Conservation (phyloP, 30 jellyfish, hydroid and myxozoan species). For the Turritopsis rubra region DNA sequence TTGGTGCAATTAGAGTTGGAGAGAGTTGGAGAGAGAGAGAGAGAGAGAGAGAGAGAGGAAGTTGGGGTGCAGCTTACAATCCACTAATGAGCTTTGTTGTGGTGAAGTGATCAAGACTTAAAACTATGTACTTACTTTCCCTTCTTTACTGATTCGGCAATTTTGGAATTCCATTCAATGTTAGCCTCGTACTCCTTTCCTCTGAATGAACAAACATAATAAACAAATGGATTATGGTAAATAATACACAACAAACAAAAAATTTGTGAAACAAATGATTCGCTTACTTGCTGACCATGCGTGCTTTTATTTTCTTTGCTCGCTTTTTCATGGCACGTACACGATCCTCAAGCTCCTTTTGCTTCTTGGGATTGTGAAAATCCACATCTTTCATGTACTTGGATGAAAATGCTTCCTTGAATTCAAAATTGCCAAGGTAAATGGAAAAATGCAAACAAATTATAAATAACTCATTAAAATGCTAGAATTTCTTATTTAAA, state of each 20-base stretch:
- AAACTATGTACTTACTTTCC: slow-evolving; percentile 58
- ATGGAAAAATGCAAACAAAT: neutral
- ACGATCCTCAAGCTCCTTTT: slow-evolving; percentile 60
- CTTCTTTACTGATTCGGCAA: slow-evolving; percentile 65
- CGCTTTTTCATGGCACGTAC: slow-evolving; percentile 68
- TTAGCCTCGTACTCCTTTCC: slow-evolving; percentile 80
- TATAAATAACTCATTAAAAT: too few species aligned
- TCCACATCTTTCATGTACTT: slow-evolving; percentile 67
- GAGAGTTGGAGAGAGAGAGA: too few species aligned
- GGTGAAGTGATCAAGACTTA: too few species aligned
- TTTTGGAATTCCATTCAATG: slow-evolving; percentile 13
- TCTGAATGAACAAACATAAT: slow-evolving; percentile 11
- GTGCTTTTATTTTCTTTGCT: slow-evolving; percentile 64
- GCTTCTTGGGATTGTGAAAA: slow-evolving; percentile 22
- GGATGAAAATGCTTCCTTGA: slow-evolving; percentile 81
- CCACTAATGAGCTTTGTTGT: too few species aligned
- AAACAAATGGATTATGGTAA: neutral
- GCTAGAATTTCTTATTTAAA: too few species aligned
- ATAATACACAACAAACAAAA: too few species aligned
- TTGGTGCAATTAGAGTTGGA: too few species aligned
- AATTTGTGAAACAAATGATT: too few species aligned
- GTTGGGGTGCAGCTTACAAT: too few species aligned
- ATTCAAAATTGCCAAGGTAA: slow-evolving; percentile 4
- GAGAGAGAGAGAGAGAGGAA: too few species aligned
- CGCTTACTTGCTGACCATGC: slow-evolving; percentile 75